Evolutionary conservation across 2,888 invertebrate species (phyloP), one percentile per base, ranked within the genome.

Genomic region (Arge pagana): DNA sequence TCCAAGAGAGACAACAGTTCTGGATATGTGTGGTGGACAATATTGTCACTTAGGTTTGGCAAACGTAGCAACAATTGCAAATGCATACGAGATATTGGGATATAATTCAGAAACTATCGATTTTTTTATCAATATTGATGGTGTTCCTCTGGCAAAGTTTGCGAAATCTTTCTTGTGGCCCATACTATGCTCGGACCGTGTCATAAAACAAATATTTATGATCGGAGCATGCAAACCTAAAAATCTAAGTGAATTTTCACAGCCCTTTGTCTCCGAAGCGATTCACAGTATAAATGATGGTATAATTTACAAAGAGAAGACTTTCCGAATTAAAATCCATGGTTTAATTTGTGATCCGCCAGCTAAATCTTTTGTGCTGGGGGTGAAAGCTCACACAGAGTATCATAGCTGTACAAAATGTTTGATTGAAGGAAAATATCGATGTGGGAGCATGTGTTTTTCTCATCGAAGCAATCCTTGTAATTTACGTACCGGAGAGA

Each of bases 341-440:
- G 45, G 30, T 2, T 40, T 57, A 19, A 48, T 51, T 42, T 60
- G 56, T 30, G 59, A 60, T 42, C 49, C 54, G 5, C 58, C 57
- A 7, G 56, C 60, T 5, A 55, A 55, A 35, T 23, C 55, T 3
- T 55, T 48, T 31, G 43, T 58, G 21, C 30, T 56, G 18, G 35
- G 52, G 15, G 35, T 48, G 13, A 59, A 57, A 52, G 23, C 42
- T 21, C 57, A 61, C 30, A 53, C 51, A 15, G 57, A 53, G 3
- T 59, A 53, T 39, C 45, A 30, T 23, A 54, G 54, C 28, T 65
- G 65, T 37, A 42, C 52, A 26, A 60, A 58, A 52, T 62, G 62
- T 43, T 37, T 26, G 21, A 50, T 50, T 45, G 41, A 50, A 23
- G 60, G 60, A 2, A 41, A 55, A 7, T 56, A 41, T 28, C 1